Base-by-base conservation (phyloP, 2,113 vertebrate genomes). In the Oreochromis aureus region DNA sequence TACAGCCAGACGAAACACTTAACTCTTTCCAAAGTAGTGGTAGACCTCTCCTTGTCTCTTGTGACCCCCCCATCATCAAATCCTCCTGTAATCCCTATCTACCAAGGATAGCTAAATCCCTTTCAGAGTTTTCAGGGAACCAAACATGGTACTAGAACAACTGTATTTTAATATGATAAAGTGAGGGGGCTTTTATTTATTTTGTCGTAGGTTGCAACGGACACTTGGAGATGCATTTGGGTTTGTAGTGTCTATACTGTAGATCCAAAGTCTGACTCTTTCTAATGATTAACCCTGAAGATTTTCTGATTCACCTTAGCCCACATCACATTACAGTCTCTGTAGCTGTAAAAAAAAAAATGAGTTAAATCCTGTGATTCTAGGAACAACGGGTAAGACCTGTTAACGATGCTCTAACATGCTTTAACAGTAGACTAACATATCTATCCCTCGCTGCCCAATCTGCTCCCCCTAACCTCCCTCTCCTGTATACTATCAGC, bases 371-470 rank as follows among this genome's bases (percentile, higher is more conserved):
- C 32, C 16, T 36, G 3, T 58, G 3, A 41, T 10, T 80, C 2
- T 56, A 79, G 19, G 24, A 32, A 24, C 27, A 83, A 56, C 16
- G 34, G 79, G 69, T 90, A 84, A 90, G 53, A 73, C 6, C 80
- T 44, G 51, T 82, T 73, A 66, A 39, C 34, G 39, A 32, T 87
- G 16, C 30, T 92, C 30, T 73, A 69, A 88, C 66, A 27, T 34
- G 73, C 85, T 51, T 80, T 87, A 91, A 94, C 91, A 90, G 36
- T 22, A 92, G 24, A 94, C 92, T 94, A 95, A 95, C 92, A 87
- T 80, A 55, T 89, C n/a, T 71, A 69, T 76, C 82, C 87, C 32
- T 88, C 90, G 86, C 87, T 91, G 88, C 91, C 84, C 84, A 85
- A 66, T 87, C 59, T 27, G 24, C 85, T 54, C 4, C 6, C 78